Percentiles rank a stretch among this genome's conserved stretches.
Evolutionary conservation across 2,888 invertebrate species (phyloP).

Genomic region (Tetragnatha montana): DNA sequence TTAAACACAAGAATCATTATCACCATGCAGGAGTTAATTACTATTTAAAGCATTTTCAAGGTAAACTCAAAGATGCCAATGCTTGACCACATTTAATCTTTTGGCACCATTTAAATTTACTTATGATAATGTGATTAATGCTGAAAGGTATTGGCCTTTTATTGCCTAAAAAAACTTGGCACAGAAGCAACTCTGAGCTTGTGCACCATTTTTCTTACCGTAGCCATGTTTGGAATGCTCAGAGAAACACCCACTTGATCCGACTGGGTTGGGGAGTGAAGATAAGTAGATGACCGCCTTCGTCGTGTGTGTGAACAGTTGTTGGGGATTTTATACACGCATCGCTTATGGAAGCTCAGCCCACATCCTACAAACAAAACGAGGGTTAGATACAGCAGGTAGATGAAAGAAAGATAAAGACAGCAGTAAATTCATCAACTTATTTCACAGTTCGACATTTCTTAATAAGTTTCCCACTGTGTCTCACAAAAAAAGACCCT

Average conservation of each 20-base stretch:
- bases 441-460: too few species aligned
- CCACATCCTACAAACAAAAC: slow-evolving; percentile 87
- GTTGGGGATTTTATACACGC: slow-evolving; percentile 94
- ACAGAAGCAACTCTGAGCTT: neutral
- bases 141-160: too few species aligned
- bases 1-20: too few species aligned
- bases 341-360: slow-evolving; percentile 98
- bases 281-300: slow-evolving; percentile 77
- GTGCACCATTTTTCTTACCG: slow-evolving; percentile 32
- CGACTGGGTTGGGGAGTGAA: slow-evolving; percentile 71
- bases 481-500: too few species aligned
- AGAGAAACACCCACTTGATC: slow-evolving; percentile 65
- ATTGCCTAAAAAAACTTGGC: too few species aligned
- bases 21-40: too few species aligned
- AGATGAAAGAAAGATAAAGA: neutral
- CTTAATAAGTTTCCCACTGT: too few species aligned
- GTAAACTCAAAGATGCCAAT: too few species aligned
- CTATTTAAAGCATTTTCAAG: too few species aligned
- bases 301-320: slow-evolving; percentile 86
- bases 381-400: neutral
- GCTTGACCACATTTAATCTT: too few species aligned
- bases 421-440: neutral
- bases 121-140: too few species aligned
- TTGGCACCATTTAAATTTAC: too few species aligned
- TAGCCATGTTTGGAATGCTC: slow-evolving; percentile 69